Evolutionary conservation across 2,113 vertebrate species (phyloP).

Genomic region (Lamprotornis superbus): DNA sequence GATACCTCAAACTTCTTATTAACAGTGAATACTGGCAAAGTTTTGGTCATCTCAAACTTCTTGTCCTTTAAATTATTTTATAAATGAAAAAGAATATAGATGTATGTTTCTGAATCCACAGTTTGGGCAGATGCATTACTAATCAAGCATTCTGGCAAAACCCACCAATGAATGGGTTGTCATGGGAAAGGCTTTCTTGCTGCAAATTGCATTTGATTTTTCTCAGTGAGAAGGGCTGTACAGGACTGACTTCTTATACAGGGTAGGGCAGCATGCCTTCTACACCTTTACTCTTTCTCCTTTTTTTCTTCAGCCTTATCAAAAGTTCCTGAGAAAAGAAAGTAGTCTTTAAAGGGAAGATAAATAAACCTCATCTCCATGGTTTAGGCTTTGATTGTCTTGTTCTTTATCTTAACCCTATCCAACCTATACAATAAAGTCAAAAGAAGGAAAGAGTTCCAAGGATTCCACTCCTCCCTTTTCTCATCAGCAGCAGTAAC

Average conservation of each 20-base stretch:
- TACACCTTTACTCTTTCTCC: not conserved
- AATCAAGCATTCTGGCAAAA: not conserved
- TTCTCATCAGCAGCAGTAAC: not conserved
- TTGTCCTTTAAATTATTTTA: not conserved
- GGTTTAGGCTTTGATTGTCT: not conserved
- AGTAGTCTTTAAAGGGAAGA: not conserved
- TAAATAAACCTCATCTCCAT: not conserved
- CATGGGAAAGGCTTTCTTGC: not conserved
- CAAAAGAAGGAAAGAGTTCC: not conserved
- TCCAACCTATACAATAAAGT: not conserved
- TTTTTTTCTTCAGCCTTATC: not conserved
- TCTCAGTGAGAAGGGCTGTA: not conserved
- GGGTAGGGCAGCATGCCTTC: not conserved
- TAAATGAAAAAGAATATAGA: not conserved
- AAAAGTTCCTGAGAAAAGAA: not conserved
- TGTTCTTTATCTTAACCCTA: not conserved
- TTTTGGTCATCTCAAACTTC: not conserved
- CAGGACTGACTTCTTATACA: not conserved
- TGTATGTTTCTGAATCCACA: not conserved
- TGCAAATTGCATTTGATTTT: constrained; percentile 16
- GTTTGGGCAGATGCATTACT: not conserved
- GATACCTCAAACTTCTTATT: not conserved
- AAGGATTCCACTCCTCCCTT: not conserved
- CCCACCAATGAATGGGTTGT: not conserved
- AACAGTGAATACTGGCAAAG: not conserved